Percentiles rank a stretch among this genome's conserved stretches.
phyloP scores from a whole-genome alignment of 2,888 invertebrate genomes.

The Dorcus parallelipipedus region DNA sequence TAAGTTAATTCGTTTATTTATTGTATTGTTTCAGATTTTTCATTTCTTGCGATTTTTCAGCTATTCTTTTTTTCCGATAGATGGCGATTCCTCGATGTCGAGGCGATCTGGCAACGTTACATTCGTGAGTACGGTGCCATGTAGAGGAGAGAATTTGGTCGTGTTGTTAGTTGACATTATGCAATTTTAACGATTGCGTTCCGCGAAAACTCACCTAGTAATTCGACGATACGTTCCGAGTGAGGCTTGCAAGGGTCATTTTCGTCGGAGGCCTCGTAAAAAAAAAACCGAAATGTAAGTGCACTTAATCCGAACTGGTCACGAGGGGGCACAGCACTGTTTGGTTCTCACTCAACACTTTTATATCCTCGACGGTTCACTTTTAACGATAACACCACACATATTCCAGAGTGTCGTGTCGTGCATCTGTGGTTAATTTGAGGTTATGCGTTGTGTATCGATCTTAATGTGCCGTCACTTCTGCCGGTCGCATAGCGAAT shows the following conservation, averaged over 20 bases:
- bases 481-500: conserved; percentile 22
- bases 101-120: too few species aligned
- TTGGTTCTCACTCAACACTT: not conserved
- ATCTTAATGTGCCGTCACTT: conserved; percentile 1
- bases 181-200: too few species aligned
- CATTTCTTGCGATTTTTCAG: too few species aligned
- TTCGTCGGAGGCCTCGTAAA: not conserved
- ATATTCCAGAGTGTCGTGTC: not conserved
- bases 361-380: not conserved
- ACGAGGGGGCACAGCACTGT: not conserved
- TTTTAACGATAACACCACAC: not conserved
- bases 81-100: too few species aligned
- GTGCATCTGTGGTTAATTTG: conserved; percentile 5
- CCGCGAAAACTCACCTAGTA: not conserved
- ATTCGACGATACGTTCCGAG: not conserved
- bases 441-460: conserved; percentile 11
- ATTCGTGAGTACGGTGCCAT: too few species aligned
- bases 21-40: too few species aligned
- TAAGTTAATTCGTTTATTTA: too few species aligned
- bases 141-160: too few species aligned
- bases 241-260: not conserved
- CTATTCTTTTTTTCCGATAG: too few species aligned
- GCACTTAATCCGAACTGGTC: conserved; percentile 4
- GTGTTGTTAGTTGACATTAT: too few species aligned
- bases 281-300: not conserved